Conservation (phyloP, 2,113 vertebrate genomes). For the Casuarius casuarius region DNA sequence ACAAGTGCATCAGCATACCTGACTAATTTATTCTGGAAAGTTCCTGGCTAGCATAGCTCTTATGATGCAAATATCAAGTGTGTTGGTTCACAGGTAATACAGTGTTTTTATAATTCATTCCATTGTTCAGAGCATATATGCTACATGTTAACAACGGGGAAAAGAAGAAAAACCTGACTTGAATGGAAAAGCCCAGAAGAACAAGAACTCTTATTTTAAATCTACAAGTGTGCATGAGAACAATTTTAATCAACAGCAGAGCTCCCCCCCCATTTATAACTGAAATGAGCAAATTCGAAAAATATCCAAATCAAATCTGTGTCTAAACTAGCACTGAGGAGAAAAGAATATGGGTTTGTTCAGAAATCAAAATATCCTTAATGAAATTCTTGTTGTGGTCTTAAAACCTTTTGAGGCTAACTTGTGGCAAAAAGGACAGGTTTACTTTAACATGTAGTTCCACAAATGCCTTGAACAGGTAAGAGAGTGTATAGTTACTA, state of each 20-base stretch:
- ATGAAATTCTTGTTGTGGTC: neutral
- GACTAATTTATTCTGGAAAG: neutral
- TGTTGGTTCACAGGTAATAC: neutral
- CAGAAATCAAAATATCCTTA: neutral
- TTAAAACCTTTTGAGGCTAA: neutral
- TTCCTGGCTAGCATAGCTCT: neutral
- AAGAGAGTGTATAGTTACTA: neutral
- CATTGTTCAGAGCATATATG: neutral
- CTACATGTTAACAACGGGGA: neutral
- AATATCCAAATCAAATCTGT: neutral
- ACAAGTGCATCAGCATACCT: neutral
- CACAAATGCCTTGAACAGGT: neutral
- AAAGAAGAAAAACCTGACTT: neutral
- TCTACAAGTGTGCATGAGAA: neutral
- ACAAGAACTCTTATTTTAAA: neutral
- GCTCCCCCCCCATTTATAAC: neutral
- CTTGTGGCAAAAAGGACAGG: neutral
- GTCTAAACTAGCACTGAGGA: neutral
- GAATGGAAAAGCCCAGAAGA: neutral
- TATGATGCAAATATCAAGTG: rapidly evolving
- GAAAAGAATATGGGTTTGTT: neutral
- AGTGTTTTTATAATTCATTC: neutral
- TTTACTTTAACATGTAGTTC: neutral
- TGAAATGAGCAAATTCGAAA: neutral
- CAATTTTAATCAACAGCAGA: neutral